A percentile compares a stretch with the other conserved stretches of the same genome.
Conservation (phyloP, 2,797 vertebrate species). For the Peromyscus attwateri region DNA sequence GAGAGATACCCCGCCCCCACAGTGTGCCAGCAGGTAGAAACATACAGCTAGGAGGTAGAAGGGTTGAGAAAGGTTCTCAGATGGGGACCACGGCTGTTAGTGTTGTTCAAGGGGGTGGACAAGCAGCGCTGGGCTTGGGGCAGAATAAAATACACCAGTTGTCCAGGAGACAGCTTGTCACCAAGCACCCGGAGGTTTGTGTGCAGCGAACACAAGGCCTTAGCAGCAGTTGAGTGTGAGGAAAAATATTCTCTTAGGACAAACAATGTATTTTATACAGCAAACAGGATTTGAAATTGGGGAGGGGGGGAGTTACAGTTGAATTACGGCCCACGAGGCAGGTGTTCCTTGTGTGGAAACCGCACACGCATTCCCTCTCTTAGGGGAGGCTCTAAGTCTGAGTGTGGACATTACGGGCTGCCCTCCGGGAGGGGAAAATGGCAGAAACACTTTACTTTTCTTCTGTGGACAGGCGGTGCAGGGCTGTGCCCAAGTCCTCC, state of each 20-base stretch:
- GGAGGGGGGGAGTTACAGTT: not conserved
- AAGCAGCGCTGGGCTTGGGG: conserved; percentile 76
- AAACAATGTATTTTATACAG: conserved; percentile 61
- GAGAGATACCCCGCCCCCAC: not conserved
- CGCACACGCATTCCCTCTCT: not conserved
- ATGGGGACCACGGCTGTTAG: not conserved
- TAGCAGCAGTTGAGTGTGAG: conserved; percentile 48
- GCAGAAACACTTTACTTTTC: conserved; percentile 94
- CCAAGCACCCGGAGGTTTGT: conserved; percentile 54
- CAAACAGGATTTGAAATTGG: not conserved
- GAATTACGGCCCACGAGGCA: not conserved
- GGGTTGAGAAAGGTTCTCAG: not conserved
- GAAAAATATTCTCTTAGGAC: conserved; percentile 64
- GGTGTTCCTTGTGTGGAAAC: too few relatives aligned
- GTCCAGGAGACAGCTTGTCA: conserved; percentile 58
- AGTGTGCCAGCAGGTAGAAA: not conserved
- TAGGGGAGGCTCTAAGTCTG: not conserved
- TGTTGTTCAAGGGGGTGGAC: conserved; percentile 13
- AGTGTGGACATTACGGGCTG: not conserved
- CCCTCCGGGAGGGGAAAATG: conserved; percentile 69
- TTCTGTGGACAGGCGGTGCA: conserved; percentile 92
- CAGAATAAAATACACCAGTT: conserved; percentile 71
- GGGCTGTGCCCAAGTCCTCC: conserved; percentile 92
- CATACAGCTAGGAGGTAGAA: too few relatives aligned
- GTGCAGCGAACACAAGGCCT: conserved; percentile 71